Base-by-base conservation (phyloP, 2,888 invertebrate species). In the Morinoia aosen region DNA sequence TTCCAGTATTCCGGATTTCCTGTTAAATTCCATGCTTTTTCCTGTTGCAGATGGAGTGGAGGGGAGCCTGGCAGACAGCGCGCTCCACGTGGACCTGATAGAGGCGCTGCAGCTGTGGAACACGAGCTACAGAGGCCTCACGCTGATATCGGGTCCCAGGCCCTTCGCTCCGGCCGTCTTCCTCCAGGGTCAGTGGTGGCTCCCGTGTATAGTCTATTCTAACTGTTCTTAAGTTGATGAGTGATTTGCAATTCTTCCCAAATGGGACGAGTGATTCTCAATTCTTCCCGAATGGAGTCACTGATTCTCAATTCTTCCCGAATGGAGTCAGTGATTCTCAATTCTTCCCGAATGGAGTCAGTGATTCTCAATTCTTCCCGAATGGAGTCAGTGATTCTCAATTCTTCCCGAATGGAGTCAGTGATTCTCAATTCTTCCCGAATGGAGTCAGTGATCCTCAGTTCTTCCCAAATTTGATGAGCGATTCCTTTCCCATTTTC, bases 91-190 rank as follows among this genome's bases (percentile, higher is more conserved):
- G 96, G 96, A 96, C 95, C 95, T 96, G 91, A 96, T 96, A 10
- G 96, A 96, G 94, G 96, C 96, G 5, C 96, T 96, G 33, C 96
- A 96, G 95, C 96, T 96, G 56, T 96, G 96, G 96, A 96, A 96
- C 96, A 96, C 96, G 40, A 96, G 95, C 96, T 96, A 96, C 96
- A 95, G 93, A 39, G 96, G 96, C 39, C 96, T 96, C 61, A 96
- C 96, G 91, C 96, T 96, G 96, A 96, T 96, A 14, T 96, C 96
- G 8, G 96, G 96, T 10, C 96, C 96, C 19, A 95, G 96, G 94
- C 96, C 96, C 91, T 96, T 96, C 95, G 96, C 96, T 14, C 96
- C 96, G 8, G 96, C 96, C 39, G 95, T 96, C 61, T 96, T 96
- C 95, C 96, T 96, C 16, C 96, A 96, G 95, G 96, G 96, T 96